A percentile compares a stretch with the other conserved stretches of the same genome.
Evolutionary conservation across 2,888 invertebrate species (phyloP).

Genomic region (Eupsilia transversa): DNA sequence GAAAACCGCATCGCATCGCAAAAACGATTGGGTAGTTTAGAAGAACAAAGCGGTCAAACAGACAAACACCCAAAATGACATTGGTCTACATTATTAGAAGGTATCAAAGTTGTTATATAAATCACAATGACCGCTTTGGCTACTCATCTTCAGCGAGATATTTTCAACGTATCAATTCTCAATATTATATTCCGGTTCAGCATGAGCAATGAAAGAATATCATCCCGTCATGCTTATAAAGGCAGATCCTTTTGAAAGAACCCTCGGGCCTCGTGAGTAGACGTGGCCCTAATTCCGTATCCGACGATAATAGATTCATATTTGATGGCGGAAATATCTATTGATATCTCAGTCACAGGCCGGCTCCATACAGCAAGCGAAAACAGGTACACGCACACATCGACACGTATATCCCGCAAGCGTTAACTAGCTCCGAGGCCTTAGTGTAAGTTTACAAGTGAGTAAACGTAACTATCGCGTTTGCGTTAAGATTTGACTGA

Average conservation of each 20-base stretch:
- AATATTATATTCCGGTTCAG: not conserved
- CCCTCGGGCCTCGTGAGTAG: conserved; percentile 11
- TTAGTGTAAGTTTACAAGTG: too few species aligned
- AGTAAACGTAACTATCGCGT: too few species aligned
- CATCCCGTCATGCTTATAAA: conserved; percentile 20
- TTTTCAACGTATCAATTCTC: conserved; percentile 8
- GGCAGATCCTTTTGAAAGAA: conserved; percentile 27
- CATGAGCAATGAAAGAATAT: conserved; percentile 19
- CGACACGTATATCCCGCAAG: not conserved
- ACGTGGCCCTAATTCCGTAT: conserved; percentile 33
- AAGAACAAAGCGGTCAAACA: not conserved
- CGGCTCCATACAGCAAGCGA: not conserved
- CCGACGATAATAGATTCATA: conserved; percentile 45
- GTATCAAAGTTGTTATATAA: too few species aligned
- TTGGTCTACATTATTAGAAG: not conserved
- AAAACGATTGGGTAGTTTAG: not conserved
- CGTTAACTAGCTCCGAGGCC: too few species aligned
- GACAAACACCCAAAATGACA: not conserved
- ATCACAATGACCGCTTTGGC: not conserved
- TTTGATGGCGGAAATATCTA: conserved; percentile 35
- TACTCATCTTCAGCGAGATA: not conserved
- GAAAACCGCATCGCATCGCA: not conserved
- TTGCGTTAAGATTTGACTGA: too few species aligned
- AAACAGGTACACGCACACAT: too few species aligned
- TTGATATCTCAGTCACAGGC: conserved; percentile 9